phyloP scores from a whole-genome alignment of 2,797 vertebrate genomes.

The Poeciliopsis paucimaculata region DNA sequence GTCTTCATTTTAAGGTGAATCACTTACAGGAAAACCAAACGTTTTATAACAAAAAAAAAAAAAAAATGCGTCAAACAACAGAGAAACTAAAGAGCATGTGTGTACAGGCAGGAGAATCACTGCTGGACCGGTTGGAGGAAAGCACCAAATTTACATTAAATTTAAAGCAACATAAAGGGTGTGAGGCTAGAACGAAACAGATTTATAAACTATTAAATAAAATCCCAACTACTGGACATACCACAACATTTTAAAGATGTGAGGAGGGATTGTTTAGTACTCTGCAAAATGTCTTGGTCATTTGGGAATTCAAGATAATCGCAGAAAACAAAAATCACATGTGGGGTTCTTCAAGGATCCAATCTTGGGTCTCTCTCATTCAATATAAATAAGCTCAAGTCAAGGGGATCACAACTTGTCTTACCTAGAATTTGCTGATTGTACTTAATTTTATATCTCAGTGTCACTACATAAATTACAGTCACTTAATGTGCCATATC shows the following conservation, averaged over 20 bases:
- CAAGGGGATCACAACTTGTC: not conserved
- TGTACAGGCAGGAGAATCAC: not conserved
- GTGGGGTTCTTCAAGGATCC: not conserved
- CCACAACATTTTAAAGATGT: not conserved
- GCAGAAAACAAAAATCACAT: not conserved
- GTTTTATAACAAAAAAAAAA: not conserved
- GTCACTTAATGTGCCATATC: not conserved
- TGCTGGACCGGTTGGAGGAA: not conserved
- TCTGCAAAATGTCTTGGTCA: not conserved
- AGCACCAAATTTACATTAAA: not conserved
- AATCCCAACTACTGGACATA: not conserved
- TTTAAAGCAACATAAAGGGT: not conserved
- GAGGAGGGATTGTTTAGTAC: not conserved
- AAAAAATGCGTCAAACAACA: not conserved
- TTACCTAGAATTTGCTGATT: not conserved
- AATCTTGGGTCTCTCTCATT: not conserved
- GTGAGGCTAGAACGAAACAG: not conserved
- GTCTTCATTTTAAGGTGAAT: not conserved
- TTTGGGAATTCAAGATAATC: not conserved
- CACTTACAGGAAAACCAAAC: not conserved
- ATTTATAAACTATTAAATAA: not conserved
- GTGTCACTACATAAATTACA: not conserved
- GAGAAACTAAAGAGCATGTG: too few species aligned
- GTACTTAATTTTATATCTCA: not conserved
- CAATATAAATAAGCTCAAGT: not conserved